Evolutionary conservation across 1,140 invertebrate species (phyloP), one percentile per base, ranked within the genome.

Genomic region (Bombus cullumanus): DNA sequence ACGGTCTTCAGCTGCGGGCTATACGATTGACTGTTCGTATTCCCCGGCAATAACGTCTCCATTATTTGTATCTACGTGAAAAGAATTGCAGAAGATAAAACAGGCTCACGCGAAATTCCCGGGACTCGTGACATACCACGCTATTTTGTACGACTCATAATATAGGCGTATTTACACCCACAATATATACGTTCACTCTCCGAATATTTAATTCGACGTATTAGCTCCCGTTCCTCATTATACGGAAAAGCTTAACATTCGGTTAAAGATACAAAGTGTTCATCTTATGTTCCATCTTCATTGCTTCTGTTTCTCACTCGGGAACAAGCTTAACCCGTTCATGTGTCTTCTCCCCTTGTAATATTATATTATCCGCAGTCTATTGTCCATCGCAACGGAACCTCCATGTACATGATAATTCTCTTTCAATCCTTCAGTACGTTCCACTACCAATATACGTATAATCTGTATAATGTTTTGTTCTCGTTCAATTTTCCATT

Each of bases 1-100:
- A 99, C 98, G 95, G 97, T 98, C 95, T 98, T 98, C 91, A 99
- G 96, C 94, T 98, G 98, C 88, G 97, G 97, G 94, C 96, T 97
- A 92, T 97, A 96, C 41, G 95, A 94, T 86, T 95, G 95, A 82
- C 90, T 93, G 87, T 92, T 95, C 79, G 93, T 93, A 89, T 94
- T 93, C 81, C 89, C 90, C n/a, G 97, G 96, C 89, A 97, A 96
- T 92, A 97, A 95, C 93, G 96, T 96, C 95, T 97, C 97, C 97
- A 97, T 97, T 96, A 96, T 97, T 91, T 78, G 77, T 74, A 68
- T 62, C 39, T 57, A 47, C 34, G 41, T 74, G 22, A 47, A 84
- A 86, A 57, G 22, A 73, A 22, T 64, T 62, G 34, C n/a, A 73
- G 10, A 37, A 34, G n/a, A 59, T 31, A 84, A 66, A 34, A 47